Conservation (phyloP, 2,888 invertebrate genomes). For the Listrodromus nycthemerus region DNA sequence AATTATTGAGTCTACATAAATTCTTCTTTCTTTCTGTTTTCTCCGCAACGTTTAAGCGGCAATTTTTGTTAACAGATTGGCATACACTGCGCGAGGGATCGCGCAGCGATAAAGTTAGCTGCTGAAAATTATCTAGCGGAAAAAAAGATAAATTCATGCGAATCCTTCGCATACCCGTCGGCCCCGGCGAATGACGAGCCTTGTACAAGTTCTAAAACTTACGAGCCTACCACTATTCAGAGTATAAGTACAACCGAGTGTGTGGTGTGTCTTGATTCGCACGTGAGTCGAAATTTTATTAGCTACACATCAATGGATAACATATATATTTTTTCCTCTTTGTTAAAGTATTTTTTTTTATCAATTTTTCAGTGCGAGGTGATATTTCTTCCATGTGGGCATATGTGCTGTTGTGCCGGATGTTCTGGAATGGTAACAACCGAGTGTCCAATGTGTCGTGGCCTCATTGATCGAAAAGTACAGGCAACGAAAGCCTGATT, state of each 20-base stretch:
- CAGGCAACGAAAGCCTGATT: slow-evolving; percentile 87
- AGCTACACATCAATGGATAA: not conserved
- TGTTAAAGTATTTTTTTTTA: slow-evolving; percentile 8
- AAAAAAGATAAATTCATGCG: slow-evolving; percentile 75
- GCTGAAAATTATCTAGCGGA: slow-evolving; percentile 86
- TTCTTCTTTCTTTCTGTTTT: slow-evolving; percentile 5
- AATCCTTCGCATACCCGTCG: slow-evolving; percentile 74
- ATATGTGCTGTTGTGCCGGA: slow-evolving; percentile 91
- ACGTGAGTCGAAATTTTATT: slow-evolving; percentile 85
- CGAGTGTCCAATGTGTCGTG: slow-evolving; percentile 93
- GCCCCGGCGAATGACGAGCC: slow-evolving; percentile 78
- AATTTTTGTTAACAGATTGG: slow-evolving; percentile 76
- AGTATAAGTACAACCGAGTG: slow-evolving; percentile 88
- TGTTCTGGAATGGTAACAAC: slow-evolving; percentile 88
- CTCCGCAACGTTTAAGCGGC: not conserved
- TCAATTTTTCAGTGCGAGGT: slow-evolving; percentile 88
- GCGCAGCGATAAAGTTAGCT: slow-evolving; percentile 88
- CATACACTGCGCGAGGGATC: slow-evolving; percentile 84
- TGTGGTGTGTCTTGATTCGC: slow-evolving; percentile 92
- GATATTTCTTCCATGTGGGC: slow-evolving; percentile 95
- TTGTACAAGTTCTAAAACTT: slow-evolving; percentile 76
- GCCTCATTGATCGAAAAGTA: slow-evolving; percentile 89
- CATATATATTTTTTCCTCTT: not conserved
- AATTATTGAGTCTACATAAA: not conserved
- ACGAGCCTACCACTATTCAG: slow-evolving; percentile 76